Base-by-base conservation (phyloP, 2,797 vertebrate species). In the Halcyon leucocephala region DNA sequence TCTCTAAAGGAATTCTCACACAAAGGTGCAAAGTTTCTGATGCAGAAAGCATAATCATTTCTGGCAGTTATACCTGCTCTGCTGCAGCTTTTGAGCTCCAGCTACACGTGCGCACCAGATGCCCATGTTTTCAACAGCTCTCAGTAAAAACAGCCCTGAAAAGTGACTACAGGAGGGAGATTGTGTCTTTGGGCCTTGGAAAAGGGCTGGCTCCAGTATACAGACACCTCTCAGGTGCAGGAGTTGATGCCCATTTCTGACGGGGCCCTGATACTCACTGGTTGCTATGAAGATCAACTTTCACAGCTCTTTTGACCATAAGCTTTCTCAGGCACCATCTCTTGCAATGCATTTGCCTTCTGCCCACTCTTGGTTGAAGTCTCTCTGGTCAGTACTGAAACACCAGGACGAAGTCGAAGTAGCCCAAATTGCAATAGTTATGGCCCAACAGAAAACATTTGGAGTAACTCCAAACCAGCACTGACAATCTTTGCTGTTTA, bases 281-380 rank as follows among this genome's bases (percentile, higher is more conserved):
- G 9, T 52, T 6, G 2, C 0, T 7, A 1, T 0, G 2, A 60
- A 69, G 16, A 5, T 44, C 52, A 13, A 13, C 0, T 1, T 10
- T 41, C 60, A 9, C 21, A 26, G 70, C 76, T 51, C 2, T 46
- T 82, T 61, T 62, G 37, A 35, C 28, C 29, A 28, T 12, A 54
- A 60, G 31, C 12, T 64, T 54, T 78, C 29, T 35, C 51, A 44
- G 24, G 5, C 18, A 13, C 37, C 26, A 7, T 2, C 42, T 86
- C 67, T 89, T 55, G 39, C 42, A 58, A 33, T 6, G 3, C 5
- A 5, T 42, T 55, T 46, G 44, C 41, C 33, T 67, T 15, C 17
- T 65, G 42, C 79, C 58, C 20, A 19, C 5, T 8, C 52, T 71
- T 29, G 60, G 37, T 31, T 55, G 12, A 39, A 52, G 46, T 5